Evolutionary conservation across 2,797 vertebrate genomes (phyloP).

Genomic region (Urophycis tenuis): DNA sequence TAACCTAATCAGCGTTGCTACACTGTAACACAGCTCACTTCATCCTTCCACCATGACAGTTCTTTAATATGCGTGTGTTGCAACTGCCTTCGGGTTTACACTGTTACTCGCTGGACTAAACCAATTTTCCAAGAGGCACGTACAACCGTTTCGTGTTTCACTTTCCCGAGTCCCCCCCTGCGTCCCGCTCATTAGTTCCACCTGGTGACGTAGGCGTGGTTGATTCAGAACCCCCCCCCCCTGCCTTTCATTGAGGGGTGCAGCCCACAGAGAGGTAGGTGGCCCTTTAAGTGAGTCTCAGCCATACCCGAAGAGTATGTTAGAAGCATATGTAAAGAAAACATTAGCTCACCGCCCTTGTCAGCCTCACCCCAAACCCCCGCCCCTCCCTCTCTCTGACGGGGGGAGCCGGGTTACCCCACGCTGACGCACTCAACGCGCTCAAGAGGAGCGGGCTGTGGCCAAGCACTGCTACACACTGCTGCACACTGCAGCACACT

Average conservation of each 20-base stretch:
- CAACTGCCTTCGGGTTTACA: neutral
- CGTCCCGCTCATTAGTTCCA: neutral
- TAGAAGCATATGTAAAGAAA: neutral
- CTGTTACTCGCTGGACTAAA: neutral
- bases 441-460: too few species aligned
- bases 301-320: neutral
- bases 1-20: neutral
- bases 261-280: neutral
- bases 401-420: neutral
- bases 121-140: neutral
- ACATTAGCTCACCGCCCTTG: slow-evolving; percentile 1
- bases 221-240: neutral
- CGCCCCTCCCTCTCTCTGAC: neutral
- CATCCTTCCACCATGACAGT: neutral
- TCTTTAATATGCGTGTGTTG: neutral
- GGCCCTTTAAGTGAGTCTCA: neutral
- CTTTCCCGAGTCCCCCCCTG: neutral
- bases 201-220: neutral
- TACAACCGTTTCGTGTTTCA: neutral
- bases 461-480: too few species aligned
- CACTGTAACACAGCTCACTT: too few species aligned
- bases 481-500: too few species aligned
- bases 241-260: neutral
- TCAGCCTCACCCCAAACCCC: neutral
- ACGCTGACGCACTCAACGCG: neutral